Percentiles rank a stretch among this genome's conserved stretches.
Conservation (phyloP, 2,888 invertebrate genomes). For the Thymelicus acteon region DNA sequence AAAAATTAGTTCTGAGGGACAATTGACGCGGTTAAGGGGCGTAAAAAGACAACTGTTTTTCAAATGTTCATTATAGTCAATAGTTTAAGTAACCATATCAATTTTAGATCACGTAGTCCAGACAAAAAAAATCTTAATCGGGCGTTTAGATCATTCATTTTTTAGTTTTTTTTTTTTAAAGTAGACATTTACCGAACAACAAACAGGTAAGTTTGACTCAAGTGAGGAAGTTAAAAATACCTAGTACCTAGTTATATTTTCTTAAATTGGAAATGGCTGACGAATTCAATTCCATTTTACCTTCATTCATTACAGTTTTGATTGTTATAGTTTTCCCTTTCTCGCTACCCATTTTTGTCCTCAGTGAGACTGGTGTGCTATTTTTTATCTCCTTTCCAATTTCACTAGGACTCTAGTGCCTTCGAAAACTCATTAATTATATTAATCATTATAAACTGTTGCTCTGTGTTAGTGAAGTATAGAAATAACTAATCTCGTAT, state of each 20-base stretch:
- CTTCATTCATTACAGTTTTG: neutral
- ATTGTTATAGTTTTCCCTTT: neutral
- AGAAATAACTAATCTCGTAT: constrained; percentile 55
- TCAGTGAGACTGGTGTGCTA: constrained; percentile 8
- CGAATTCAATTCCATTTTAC: neutral
- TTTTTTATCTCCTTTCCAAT: constrained; percentile 41
- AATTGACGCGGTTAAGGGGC: constrained; percentile 37
- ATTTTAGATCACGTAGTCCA: constrained; percentile 52
- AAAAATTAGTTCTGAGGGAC: constrained; percentile 42
- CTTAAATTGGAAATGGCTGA: neutral
- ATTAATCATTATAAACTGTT: constrained; percentile 56
- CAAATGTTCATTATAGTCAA: constrained; percentile 67
- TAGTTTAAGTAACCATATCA: constrained; percentile 72
- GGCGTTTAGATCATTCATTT: neutral
- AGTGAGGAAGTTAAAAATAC: neutral
- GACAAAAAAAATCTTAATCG: constrained; percentile 24
- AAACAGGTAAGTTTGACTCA: neutral
- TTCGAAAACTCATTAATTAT: constrained; percentile 53
- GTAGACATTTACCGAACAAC: neutral
- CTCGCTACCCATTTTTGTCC: constrained; percentile 1
- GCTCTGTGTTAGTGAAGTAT: constrained; percentile 76
- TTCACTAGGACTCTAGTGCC: constrained; percentile 80
- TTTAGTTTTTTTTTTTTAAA: neutral
- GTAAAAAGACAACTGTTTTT: constrained; percentile 63
- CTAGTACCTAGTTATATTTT: too few relatives aligned